Base-by-base conservation (phyloP, 2,113 vertebrate species). In the Sinosuthora webbiana region DNA sequence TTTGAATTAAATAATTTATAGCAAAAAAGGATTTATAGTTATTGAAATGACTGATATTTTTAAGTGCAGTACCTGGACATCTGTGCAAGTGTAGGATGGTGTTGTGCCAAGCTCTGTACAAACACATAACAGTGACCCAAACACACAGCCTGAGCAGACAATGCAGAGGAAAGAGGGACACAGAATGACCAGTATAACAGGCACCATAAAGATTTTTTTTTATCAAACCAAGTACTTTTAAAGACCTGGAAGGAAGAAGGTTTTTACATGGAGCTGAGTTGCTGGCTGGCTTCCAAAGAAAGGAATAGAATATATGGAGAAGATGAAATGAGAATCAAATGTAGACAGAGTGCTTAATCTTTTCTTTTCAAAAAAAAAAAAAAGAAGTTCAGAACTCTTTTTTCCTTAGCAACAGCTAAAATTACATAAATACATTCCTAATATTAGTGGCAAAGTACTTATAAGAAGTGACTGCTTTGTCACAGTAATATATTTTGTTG, bases 261-360 rank as follows among this genome's bases (percentile, higher is more conserved):
- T 42, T 65, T 67, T 83, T 89, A 53, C n/a, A 73, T 13, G 45
- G 62, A 78, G 57, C 57, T 65, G 81, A 21, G n/a, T 69, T 1
- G 0, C n/a, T 95, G 93, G 78, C 91, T 87, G 84, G 57, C 74
- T 87, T 94, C 87, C 91, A 91, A 60, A 56, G 39, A 82, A 69
- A 85, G 67, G 83, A 93, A 83, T n/a, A 65, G 87, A 93, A 59
- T 79, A 79, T 93, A 85, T 59, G 50, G 41, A 53, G 53, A 87
- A 91, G 87, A 87, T 42, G 14, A 96, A 95, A 94, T 87, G 74
- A 95, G 90, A 95, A 95, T 96, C 89, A 91, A 97, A 95, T 87
- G 91, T 65, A 87, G 84, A 69, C 70, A 90, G 84, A 85, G 47
- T 65, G 65, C 50, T 93, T 90, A 79, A 93, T 75, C 49, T 95